Percentiles rank a stretch among this genome's conserved stretches.
These are phyloP conservation scores for Nasonia giraulti DNA, from an alignment of 1,140 invertebrate species.

Conservation along the genomic window DNA sequence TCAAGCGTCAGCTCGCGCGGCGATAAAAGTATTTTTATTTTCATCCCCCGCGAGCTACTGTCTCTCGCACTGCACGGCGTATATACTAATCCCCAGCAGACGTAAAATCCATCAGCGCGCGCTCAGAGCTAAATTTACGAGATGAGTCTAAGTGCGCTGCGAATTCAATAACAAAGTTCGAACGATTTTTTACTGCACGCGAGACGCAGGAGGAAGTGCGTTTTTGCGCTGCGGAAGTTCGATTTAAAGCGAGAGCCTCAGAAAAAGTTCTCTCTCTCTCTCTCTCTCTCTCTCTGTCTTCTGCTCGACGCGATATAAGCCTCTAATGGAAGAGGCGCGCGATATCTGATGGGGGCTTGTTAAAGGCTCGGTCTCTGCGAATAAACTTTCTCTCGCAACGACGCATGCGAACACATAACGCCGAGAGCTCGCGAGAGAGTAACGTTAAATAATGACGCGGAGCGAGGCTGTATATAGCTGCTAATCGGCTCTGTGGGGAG, in stretches of 20 bases:
- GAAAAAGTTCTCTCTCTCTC: not conserved
- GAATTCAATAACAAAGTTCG: not conserved
- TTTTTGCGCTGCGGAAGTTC: not conserved
- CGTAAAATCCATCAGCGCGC: too few relatives aligned
- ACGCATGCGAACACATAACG: not conserved
- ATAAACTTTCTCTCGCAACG: constrained; percentile 28
- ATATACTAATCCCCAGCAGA: too few relatives aligned
- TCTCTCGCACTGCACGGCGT: not conserved
- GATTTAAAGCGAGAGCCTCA: not conserved
- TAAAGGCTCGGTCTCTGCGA: constrained; percentile 55
- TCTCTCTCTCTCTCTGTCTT: not conserved
- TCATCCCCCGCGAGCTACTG: not conserved
- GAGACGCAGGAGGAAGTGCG: not conserved
- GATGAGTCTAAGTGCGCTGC: not conserved
- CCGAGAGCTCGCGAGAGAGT: not conserved
- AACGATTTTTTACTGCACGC: not conserved
- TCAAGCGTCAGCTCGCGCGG: not conserved
- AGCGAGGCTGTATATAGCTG: too few relatives aligned
- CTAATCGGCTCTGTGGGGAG: not conserved
- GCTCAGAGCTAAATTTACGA: not conserved
- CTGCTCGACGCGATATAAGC: constrained; percentile 53
- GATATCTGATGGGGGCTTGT: constrained; percentile 64
- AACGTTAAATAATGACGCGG: constrained; percentile 1
- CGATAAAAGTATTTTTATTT: constrained; percentile 1
- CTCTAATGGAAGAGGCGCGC: constrained; percentile 59